Evolutionary conservation across 2,797 vertebrate species (phyloP).

Genomic region (Miichthys miiuy): DNA sequence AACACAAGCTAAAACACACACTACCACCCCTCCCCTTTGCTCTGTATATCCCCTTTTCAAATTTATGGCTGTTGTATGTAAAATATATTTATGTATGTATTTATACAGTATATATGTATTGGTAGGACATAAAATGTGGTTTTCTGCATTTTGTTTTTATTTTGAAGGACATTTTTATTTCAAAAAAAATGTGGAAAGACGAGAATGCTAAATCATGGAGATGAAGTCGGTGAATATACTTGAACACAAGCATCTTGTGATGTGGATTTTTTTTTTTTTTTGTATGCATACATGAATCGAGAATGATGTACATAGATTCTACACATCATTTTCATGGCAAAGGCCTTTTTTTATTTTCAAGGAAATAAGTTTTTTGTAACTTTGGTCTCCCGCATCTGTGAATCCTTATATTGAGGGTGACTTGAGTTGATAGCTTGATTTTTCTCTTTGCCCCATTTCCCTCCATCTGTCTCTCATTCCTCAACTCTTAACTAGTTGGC

Average conservation of each 20-base stretch:
- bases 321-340: slow-evolving; percentile 84
- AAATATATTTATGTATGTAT: slow-evolving; percentile 99
- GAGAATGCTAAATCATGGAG: slow-evolving; percentile 83
- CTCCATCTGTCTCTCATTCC: slow-evolving; percentile 74
- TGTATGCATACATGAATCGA: slow-evolving; percentile 85
- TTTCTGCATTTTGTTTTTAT: slow-evolving; percentile 88
- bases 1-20: slow-evolving; percentile 81
- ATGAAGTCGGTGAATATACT: slow-evolving; percentile 87
- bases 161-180: slow-evolving; percentile 88
- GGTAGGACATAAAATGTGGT: slow-evolving; percentile 91
- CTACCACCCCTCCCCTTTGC: slow-evolving; percentile 80
- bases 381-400: slow-evolving; percentile 83
- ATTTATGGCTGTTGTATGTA: slow-evolving; percentile 97
- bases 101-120: slow-evolving; percentile 98
- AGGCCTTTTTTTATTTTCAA: slow-evolving; percentile 82
- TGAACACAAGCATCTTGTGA: slow-evolving; percentile 87
- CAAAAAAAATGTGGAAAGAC: slow-evolving; percentile 78
- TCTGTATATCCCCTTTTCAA: slow-evolving; percentile 92
- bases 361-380: slow-evolving; percentile 82
- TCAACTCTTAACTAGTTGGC: slow-evolving; percentile 76
- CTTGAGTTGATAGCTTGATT: slow-evolving; percentile 79
- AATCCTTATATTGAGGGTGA: slow-evolving; percentile 83
- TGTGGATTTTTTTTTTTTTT: slow-evolving; percentile 75
- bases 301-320: slow-evolving; percentile 84
- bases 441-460: slow-evolving; percentile 63